Percentiles rank a stretch among this genome's conserved stretches.
phyloP scores from a whole-genome alignment of 2,888 invertebrate species.

The Rotaria sp. region DNA sequence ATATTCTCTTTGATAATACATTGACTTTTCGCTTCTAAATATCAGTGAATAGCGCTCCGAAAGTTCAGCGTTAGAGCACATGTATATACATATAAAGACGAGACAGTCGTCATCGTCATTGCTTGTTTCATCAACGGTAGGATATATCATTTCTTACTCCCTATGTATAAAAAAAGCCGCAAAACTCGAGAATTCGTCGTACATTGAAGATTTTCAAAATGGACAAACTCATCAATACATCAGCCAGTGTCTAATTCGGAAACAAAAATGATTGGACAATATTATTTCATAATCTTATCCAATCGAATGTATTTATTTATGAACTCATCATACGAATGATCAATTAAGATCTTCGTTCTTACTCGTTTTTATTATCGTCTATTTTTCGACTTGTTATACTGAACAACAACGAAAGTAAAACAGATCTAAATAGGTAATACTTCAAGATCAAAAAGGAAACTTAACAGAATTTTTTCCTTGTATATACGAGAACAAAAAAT shows the following conservation, averaged over 20 bases:
- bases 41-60: slow-evolving; percentile 23
- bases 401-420: background rate
- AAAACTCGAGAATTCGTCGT: background rate
- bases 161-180: background rate
- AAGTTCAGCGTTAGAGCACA: slow-evolving; percentile 30
- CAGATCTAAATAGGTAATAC: background rate
- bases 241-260: background rate
- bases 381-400: background rate
- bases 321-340: background rate
- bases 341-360: background rate
- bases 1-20: slow-evolving; percentile 26
- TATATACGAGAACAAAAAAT: background rate
- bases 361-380: background rate
- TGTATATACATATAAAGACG: slow-evolving; percentile 3
- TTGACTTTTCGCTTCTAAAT: slow-evolving; percentile 32
- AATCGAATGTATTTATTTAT: background rate
- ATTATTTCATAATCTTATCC: background rate
- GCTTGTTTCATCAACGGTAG: background rate
- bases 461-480: too few relatives aligned
- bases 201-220: background rate
- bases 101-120: slow-evolving; percentile 19
- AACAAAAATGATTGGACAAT: background rate
- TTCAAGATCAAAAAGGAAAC: background rate
- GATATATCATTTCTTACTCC: background rate
- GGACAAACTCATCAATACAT: background rate